Evolutionary conservation across 2,113 vertebrate genomes (phyloP).

Genomic region (Tachuris rubrigastra): DNA sequence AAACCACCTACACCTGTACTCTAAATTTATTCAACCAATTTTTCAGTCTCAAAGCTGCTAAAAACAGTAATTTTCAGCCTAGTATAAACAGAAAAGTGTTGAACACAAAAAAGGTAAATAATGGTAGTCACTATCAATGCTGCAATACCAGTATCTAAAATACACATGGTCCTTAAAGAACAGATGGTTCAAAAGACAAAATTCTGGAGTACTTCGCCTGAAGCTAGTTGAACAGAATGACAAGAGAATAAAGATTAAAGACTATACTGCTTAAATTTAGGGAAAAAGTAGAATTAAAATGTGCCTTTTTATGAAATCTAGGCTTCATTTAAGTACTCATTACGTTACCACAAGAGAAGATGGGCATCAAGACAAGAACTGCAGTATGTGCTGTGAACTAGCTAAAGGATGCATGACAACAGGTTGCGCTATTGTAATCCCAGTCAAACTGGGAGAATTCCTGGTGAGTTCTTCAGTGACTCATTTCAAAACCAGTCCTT

Average conservation of each 20-base stretch:
- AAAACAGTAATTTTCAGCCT: slow-evolving; percentile 50
- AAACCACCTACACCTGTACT: slow-evolving; percentile 40
- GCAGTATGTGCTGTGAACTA: not conserved
- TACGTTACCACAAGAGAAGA: not conserved
- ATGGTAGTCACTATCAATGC: not conserved
- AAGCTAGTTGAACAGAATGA: not conserved
- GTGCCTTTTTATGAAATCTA: not conserved
- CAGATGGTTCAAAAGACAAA: not conserved
- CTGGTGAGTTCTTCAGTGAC: not conserved
- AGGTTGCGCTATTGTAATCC: not conserved
- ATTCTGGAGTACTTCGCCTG: not conserved
- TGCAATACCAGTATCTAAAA: not conserved
- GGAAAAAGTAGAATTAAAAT: not conserved
- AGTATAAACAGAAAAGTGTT: slow-evolving; percentile 32
- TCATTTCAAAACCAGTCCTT: not conserved
- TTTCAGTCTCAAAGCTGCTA: not conserved
- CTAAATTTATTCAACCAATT: slow-evolving; percentile 14
- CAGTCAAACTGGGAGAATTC: not conserved
- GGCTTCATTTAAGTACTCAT: not conserved
- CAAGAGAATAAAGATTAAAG: not conserved
- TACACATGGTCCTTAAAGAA: not conserved
- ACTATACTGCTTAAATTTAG: not conserved
- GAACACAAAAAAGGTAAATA: slow-evolving; percentile 37
- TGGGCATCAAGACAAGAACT: not conserved
- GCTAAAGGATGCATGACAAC: not conserved